Conservation (phyloP, 2,113 vertebrate genomes). For the Sitta europaea region DNA sequence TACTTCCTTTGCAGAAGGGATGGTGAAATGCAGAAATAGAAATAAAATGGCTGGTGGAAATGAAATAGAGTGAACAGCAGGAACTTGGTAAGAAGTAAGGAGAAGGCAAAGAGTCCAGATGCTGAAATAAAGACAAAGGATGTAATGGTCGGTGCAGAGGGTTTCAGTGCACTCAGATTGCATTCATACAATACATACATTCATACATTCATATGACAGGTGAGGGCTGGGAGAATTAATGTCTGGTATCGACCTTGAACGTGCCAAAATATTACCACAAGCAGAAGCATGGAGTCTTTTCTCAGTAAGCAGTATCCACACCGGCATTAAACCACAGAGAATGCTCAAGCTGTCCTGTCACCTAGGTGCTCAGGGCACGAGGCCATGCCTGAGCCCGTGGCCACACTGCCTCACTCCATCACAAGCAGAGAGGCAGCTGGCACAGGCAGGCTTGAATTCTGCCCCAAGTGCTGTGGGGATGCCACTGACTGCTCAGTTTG, state of each 20-base stretch:
- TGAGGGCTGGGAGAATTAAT: background rate
- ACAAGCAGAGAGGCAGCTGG: rapidly evolving
- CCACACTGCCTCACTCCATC: background rate
- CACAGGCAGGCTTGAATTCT: background rate
- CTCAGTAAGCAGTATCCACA: background rate
- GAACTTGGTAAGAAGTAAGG: background rate
- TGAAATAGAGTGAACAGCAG: background rate
- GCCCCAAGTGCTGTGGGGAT: rapidly evolving
- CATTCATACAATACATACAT: background rate
- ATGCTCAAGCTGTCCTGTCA: rapidly evolving
- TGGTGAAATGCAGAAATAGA: background rate
- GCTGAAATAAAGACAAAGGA: background rate
- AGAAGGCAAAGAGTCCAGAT: background rate
- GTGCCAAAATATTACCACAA: background rate
- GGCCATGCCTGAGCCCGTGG: too few species aligned
- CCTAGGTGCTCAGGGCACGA: rapidly evolving
- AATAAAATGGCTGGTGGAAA: background rate
- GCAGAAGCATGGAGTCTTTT: background rate
- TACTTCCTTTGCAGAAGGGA: background rate
- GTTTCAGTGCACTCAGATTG: background rate
- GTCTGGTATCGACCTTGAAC: background rate
- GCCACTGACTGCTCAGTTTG: background rate
- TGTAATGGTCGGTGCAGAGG: background rate
- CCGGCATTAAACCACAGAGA: background rate
- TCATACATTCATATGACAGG: background rate